Evolutionary conservation across 2,797 vertebrate species (phyloP).

Genomic region (Leptoclinus maculatus): DNA sequence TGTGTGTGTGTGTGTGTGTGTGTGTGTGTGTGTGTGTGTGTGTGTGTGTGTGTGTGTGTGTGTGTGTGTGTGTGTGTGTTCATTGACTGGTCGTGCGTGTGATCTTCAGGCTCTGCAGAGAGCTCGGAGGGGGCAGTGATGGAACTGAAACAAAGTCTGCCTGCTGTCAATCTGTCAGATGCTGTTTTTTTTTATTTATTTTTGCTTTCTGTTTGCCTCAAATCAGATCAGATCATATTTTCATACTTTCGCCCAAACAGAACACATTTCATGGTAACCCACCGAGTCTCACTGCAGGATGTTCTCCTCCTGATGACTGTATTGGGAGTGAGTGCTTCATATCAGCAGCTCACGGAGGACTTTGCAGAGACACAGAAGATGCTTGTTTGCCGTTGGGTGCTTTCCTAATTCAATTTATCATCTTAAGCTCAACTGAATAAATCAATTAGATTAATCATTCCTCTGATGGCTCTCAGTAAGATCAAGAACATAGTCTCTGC

Average conservation of each 20-base stretch:
- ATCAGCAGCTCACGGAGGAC: background rate
- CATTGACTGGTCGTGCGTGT: too few species aligned
- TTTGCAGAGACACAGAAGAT: background rate
- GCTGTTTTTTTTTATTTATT: background rate
- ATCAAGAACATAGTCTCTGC: background rate
- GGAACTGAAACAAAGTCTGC: background rate
- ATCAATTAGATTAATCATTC: background rate
- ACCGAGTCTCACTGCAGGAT: background rate
- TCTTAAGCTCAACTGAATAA: background rate
- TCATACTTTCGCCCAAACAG: background rate
- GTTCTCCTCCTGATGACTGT: background rate
- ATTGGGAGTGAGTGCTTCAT: background rate
- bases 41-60: background rate
- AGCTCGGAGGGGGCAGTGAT: background rate
- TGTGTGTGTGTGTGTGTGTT: background rate
- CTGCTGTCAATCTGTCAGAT: conserved; percentile 2
- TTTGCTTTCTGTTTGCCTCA: background rate
- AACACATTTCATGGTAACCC: background rate
- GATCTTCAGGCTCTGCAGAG: background rate
- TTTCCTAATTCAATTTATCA: background rate
- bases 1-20: background rate
- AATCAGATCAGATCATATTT: background rate
- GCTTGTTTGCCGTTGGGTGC: background rate
- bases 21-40: background rate
- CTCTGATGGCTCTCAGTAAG: background rate